phyloP scores from a whole-genome alignment of 1,140 invertebrate species.

The Olivierus martensii region DNA sequence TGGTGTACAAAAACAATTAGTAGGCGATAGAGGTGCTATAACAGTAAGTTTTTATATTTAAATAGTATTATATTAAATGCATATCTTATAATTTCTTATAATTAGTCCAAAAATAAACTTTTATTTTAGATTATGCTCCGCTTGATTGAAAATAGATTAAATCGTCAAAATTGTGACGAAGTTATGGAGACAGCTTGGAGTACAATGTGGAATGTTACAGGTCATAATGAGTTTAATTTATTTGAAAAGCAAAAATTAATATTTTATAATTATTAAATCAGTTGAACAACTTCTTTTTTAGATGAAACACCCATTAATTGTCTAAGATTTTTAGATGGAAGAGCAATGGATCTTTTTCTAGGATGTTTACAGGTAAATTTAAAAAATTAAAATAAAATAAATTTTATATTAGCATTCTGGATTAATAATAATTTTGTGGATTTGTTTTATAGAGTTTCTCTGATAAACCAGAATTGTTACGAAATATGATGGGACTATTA shows the following conservation, averaged over 20 bases:
- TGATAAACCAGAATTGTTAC: conserved; percentile 67
- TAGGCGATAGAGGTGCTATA: conserved; percentile 80
- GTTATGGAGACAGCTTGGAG: conserved; percentile 96
- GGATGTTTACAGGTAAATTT: conserved; percentile 45
- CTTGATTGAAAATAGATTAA: conserved; percentile 60
- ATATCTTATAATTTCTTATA: too few relatives aligned
- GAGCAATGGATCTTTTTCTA: conserved; percentile 75
- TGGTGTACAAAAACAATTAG: conserved; percentile 71
- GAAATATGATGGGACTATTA: conserved; percentile 84
- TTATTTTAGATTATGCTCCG: conserved; percentile 63
- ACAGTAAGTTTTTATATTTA: conserved; percentile 41
- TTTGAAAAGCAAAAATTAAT: background rate
- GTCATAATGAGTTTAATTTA: conserved; percentile 19
- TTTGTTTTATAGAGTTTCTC: conserved; percentile 56
- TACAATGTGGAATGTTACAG: conserved; percentile 88
- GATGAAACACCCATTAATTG: conserved; percentile 91
- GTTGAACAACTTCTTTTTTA: conserved; percentile 7
- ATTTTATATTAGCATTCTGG: background rate
- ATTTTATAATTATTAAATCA: background rate
- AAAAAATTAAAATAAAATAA: background rate
- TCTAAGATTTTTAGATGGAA: conserved; percentile 65
- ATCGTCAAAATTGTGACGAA: conserved; percentile 67
- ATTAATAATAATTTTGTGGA: background rate
- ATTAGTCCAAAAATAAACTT: background rate
- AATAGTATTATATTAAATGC: background rate